These are phyloP conservation scores for Phania funesta DNA, from an alignment of 2,888 invertebrate species.

Conservation along the genomic window DNA sequence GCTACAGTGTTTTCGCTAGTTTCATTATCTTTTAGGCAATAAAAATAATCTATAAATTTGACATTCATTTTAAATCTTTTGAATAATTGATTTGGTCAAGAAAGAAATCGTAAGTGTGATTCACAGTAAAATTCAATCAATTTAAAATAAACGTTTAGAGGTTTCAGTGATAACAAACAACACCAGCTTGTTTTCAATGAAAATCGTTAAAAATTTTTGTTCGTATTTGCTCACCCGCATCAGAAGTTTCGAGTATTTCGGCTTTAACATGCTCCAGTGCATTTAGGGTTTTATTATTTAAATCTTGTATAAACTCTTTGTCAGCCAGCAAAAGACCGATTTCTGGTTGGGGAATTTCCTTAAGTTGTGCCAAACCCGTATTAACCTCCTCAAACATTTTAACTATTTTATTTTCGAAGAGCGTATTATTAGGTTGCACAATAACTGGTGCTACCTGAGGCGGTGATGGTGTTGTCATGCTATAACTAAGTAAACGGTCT, in stretches of 20 bases:
- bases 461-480: constrained; percentile 69
- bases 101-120: not conserved
- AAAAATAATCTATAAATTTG: constrained; percentile 35
- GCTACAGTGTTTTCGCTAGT: not conserved
- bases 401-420: constrained; percentile 80
- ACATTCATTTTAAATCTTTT: constrained; percentile 9
- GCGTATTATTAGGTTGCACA: constrained; percentile 76
- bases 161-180: too few relatives aligned
- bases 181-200: not conserved
- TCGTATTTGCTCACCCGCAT: constrained; percentile 80
- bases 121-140: not conserved
- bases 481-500: constrained; percentile 76
- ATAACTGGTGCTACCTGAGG: constrained; percentile 60
- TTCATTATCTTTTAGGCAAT: not conserved
- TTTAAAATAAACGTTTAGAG: too few relatives aligned
- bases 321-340: constrained; percentile 77
- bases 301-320: constrained; percentile 81
- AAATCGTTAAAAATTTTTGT: not conserved
- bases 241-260: constrained; percentile 80
- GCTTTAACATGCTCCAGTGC: constrained; percentile 82
- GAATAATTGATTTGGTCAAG: not conserved
- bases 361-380: constrained; percentile 77
- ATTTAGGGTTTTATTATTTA: constrained; percentile 84
- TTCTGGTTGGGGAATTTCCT: constrained; percentile 73
- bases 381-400: constrained; percentile 80